These are phyloP conservation scores for Pterocles burchelli DNA, from an alignment of 2,113 vertebrate species.

Conservation along the genomic window DNA sequence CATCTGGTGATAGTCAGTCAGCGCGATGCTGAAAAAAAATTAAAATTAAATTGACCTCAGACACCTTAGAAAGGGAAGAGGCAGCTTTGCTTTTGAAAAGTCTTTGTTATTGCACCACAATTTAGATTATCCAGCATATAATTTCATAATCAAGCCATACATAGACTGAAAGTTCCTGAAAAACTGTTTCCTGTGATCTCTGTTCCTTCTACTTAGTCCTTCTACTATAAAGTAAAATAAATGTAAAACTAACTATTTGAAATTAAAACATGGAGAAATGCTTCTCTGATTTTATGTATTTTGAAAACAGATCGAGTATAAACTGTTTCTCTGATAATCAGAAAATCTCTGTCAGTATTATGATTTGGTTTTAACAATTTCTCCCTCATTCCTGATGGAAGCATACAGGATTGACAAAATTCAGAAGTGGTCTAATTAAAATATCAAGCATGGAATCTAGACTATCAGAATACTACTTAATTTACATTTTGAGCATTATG, in stretches of 20 bases:
- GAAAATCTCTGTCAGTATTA: neutral
- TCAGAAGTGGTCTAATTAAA: neutral
- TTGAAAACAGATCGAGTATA: neutral
- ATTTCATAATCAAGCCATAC: neutral
- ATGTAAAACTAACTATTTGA: neutral
- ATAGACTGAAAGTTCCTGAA: neutral
- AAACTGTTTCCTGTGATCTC: neutral
- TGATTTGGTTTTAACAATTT: neutral
- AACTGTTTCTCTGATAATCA: neutral
- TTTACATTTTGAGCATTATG: neutral
- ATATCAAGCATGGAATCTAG: neutral
- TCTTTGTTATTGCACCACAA: neutral
- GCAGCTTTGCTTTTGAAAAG: neutral
- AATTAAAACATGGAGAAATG: neutral
- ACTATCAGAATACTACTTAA: neutral
- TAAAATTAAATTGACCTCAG: neutral
- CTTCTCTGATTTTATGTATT: neutral
- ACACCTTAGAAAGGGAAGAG: neutral
- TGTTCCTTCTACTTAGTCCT: neutral
- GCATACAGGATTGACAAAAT: neutral
- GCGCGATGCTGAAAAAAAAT: neutral
- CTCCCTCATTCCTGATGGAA: neutral
- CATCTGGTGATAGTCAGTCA: neutral
- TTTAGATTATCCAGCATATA: neutral
- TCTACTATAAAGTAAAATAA: neutral